These are phyloP conservation scores for Smittia sp. DNA, from an alignment of 2,888 invertebrate species.

Conservation along the genomic window DNA sequence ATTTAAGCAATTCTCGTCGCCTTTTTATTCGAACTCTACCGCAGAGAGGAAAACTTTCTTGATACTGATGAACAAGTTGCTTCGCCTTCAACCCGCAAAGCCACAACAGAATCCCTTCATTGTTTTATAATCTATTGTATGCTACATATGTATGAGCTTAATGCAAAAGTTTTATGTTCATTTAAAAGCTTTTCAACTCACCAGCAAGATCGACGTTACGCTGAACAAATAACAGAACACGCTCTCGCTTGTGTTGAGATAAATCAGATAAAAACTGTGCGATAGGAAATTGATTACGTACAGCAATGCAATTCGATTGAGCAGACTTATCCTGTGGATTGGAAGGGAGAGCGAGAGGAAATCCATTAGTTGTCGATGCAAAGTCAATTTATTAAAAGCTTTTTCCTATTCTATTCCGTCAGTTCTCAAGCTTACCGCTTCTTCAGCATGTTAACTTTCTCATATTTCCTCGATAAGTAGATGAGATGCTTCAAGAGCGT, in stretches of 20 bases:
- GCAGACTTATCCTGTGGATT: constrained; percentile 59
- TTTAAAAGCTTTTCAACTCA: constrained; percentile 51
- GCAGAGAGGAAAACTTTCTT: too few relatives aligned
- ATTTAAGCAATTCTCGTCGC: too few relatives aligned
- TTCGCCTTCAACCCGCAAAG: too few relatives aligned
- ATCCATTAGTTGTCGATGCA: constrained; percentile 25
- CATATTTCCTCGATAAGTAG: constrained; percentile 60
- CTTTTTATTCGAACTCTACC: too few relatives aligned
- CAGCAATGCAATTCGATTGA: constrained; percentile 62
- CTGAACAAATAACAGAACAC: constrained; percentile 62
- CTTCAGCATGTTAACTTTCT: constrained; percentile 59
- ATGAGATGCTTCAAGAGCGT: constrained; percentile 64
- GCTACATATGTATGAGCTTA: too few relatives aligned
- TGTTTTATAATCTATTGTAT: too few relatives aligned
- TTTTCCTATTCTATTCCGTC: too few relatives aligned
- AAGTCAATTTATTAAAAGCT: neutral
- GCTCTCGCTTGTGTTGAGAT: constrained; percentile 61
- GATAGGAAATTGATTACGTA: constrained; percentile 60
- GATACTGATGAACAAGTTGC: too few relatives aligned
- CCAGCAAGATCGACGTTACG: constrained; percentile 59
- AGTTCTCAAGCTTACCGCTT: constrained; percentile 54
- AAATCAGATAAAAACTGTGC: constrained; percentile 62
- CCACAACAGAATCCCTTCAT: too few relatives aligned
- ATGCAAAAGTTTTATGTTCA: too few relatives aligned
- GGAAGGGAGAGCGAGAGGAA: constrained; percentile 33